These are phyloP conservation scores for Strongylocentrotus purpuratus DNA, from an alignment of 35 echinoderm and acorn worm genomes.

Conservation along the genomic window DNA sequence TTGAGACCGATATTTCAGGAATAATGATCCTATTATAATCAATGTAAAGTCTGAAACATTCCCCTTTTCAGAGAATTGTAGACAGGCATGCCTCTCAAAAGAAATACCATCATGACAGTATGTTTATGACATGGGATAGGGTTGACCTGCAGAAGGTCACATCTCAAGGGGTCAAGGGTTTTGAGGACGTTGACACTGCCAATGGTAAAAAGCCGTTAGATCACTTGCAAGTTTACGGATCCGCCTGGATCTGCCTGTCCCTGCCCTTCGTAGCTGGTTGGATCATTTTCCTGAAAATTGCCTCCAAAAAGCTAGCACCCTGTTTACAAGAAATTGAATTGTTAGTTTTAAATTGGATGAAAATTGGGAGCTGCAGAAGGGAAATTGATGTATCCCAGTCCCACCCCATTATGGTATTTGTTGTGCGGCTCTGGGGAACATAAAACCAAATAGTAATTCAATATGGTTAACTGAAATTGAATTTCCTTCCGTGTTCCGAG, in stretches of 20 bases:
- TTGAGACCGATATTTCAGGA: neutral
- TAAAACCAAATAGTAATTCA: neutral
- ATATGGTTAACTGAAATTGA: neutral
- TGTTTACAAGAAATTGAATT: neutral
- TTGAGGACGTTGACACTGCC: neutral
- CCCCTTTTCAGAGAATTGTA: neutral
- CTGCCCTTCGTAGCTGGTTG: neutral
- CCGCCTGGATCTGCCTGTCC: neutral
- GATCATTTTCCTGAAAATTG: neutral
- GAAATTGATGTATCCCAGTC: neutral
- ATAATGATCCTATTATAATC: neutral
- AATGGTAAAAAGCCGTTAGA: neutral
- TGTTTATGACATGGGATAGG: neutral
- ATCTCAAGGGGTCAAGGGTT: neutral
- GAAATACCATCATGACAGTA: neutral
- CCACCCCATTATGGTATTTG: neutral
- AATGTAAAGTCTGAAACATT: neutral
- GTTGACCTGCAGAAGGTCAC: neutral
- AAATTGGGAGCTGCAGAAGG: neutral
- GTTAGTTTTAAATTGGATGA: slow-evolving; percentile 9
- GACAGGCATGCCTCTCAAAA: neutral
- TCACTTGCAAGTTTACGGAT: neutral
- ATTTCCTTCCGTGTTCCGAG: neutral
- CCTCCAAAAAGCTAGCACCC: neutral
- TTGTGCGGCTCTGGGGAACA: neutral